Evolutionary conservation across 30 jellyfish, hydroid and myxozoan genomes (phyloP), one percentile per base, ranked within the genome.

Genomic region (Aurelia sp.): DNA sequence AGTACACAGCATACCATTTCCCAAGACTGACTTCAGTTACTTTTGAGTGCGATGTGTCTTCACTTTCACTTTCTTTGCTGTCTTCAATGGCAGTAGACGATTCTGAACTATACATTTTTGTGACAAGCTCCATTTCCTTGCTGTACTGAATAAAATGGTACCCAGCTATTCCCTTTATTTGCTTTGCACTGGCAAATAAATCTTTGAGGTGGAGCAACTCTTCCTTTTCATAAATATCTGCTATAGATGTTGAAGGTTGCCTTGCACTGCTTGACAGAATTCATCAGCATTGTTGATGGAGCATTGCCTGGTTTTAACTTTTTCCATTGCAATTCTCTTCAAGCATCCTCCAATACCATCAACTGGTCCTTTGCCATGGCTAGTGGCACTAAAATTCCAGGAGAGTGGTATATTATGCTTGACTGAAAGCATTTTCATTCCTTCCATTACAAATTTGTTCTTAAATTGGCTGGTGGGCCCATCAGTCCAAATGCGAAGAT

Each of bases 401-500:
- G 9, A 22, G 8, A 74, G 74, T 13, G 74, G 27, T 13, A 74
- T 11, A 13, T 24, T 35, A 22, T 53, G 69, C 33, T 21, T 59
- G 12, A 10, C 24, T 24, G 84, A 15, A 40, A 63, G 20, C 61
- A 65, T 18, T 75, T 63, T 80, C 81, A 63, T 44, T 16, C 55
- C 78, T 22, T 69, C 58, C 70, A 72, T 63, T 16, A 80, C 77
- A 89, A 80, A 89, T 68, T 68, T 38, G 73, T 79, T 80, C 72
- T 89, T 89, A 66, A 80, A 89, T 67, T 89, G 97, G 63, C 85
- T 80, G 18, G 89, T 18, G 35, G 97, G 90, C 69, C 92, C 94
- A 80, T 70, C 94, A 10, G 86, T 55, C 86, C 58, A 87, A 27
- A 87, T 76, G 24, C 70, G 67, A 13, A 87, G 20, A 44, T 66